These are phyloP conservation scores for Xestobium rufovillosum DNA, from an alignment of 2,888 invertebrate genomes.

Conservation along the genomic window DNA sequence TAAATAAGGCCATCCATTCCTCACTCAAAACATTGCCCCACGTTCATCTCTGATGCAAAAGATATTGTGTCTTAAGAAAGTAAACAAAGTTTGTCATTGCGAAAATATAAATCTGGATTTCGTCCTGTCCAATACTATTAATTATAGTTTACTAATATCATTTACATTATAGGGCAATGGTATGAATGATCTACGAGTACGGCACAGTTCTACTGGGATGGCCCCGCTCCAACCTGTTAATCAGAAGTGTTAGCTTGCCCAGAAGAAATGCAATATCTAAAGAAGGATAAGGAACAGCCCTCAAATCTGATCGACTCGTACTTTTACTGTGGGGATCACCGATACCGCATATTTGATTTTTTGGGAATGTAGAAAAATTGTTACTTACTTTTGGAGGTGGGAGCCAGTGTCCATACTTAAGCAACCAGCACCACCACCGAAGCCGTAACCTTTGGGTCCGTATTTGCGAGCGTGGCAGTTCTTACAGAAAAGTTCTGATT, in stretches of 20 bases:
- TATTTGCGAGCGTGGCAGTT: constrained; percentile 95
- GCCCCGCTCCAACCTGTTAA: constrained; percentile 15
- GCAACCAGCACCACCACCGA: constrained; percentile 96
- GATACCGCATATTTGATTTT: constrained; percentile 15
- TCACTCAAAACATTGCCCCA: too few relatives aligned
- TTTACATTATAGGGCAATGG: too few relatives aligned
- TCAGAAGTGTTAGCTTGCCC: constrained; percentile 31
- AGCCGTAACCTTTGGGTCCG: constrained; percentile 97
- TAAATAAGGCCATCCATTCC: too few relatives aligned
- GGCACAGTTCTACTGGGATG: constrained; percentile 18
- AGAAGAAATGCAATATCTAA: constrained; percentile 22
- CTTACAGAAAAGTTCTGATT: constrained; percentile 95
- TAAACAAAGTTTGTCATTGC: too few relatives aligned
- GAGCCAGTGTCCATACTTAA: constrained; percentile 93
- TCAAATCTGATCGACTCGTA: constrained; percentile 36
- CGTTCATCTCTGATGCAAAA: too few relatives aligned
- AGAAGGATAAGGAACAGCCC: constrained; percentile 43
- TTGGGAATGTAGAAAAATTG: constrained; percentile 22
- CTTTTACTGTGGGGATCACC: constrained; percentile 17
- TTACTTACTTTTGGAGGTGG: constrained; percentile 82
- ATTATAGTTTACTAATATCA: too few relatives aligned
- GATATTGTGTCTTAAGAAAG: too few relatives aligned
- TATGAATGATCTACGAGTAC: constrained; percentile 1
- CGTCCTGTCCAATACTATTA: too few relatives aligned
- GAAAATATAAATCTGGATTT: too few relatives aligned